These are phyloP conservation scores for Trogon surrucura DNA, from an alignment of 2,113 vertebrate species.

Conservation along the genomic window DNA sequence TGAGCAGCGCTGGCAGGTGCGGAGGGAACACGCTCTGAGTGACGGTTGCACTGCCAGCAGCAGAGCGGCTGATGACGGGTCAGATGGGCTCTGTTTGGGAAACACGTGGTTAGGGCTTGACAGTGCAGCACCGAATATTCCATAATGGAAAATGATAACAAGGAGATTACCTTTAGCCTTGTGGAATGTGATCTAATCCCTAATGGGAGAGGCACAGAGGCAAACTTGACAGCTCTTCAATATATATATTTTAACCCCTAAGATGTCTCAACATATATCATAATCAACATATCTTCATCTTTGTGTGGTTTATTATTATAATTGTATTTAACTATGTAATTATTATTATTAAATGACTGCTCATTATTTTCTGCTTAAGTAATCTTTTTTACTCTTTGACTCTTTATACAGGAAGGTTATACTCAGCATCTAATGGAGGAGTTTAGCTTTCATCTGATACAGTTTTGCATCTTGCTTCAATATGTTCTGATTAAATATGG, in stretches of 20 bases:
- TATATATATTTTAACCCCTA: neutral
- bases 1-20: neutral
- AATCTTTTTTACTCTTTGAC: neutral
- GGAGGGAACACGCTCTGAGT: accelerated
- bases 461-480: conserved; percentile 38
- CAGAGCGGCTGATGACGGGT: neutral
- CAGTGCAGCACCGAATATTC: neutral
- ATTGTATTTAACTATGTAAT: neutral
- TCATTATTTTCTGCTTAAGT: neutral
- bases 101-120: neutral
- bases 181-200: neutral
- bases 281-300: neutral
- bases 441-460: neutral
- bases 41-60: accelerated
- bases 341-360: neutral
- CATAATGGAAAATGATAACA: conserved; percentile 20
- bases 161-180: neutral
- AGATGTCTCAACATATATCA: neutral
- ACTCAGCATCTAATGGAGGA: neutral
- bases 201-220: neutral
- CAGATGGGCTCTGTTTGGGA: neutral
- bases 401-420: neutral
- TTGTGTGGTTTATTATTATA: neutral
- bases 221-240: neutral
- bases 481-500: neutral